Conservation (phyloP, 2,888 invertebrate species). For the Epinotia brunnichana region DNA sequence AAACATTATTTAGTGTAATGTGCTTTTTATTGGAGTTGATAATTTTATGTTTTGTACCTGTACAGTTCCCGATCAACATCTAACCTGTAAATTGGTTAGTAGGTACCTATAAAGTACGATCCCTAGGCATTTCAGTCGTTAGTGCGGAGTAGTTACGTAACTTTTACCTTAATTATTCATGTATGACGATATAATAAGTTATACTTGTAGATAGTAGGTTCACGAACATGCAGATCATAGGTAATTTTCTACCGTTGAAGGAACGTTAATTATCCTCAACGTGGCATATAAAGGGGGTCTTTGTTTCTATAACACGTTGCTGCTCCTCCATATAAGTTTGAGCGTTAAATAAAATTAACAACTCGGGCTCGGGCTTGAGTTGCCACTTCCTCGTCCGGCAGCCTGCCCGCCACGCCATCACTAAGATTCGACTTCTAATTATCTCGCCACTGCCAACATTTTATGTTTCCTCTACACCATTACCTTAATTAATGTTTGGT, state of each 20-base stretch:
- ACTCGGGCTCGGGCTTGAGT: slow-evolving; percentile 12
- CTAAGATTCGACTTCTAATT: slow-evolving; percentile 77
- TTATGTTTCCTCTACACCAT: slow-evolving; percentile 78
- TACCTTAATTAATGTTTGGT: slow-evolving; percentile 78
- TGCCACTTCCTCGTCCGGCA: slow-evolving; percentile 37
- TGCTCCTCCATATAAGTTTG: neutral
- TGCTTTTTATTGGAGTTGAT: slow-evolving; percentile 3
- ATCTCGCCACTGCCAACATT: slow-evolving; percentile 70
- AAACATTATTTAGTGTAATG: slow-evolving; percentile 6
- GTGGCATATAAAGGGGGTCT: neutral
- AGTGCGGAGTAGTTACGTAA: neutral
- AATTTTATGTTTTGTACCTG: neutral
- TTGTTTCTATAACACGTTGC: neutral
- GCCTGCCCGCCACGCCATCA: slow-evolving; percentile 47
- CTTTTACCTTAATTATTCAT: too few species aligned
- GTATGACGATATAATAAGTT: neutral
- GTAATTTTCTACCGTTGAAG: neutral
- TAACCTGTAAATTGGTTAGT: slow-evolving; percentile 8
- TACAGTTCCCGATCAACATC: neutral
- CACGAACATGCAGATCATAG: neutral
- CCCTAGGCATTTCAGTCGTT: neutral
- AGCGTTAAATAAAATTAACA: neutral
- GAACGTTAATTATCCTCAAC: neutral
- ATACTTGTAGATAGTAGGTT: neutral
- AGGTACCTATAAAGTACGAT: neutral